Percentiles rank a stretch among this genome's conserved stretches.
phyloP scores from a whole-genome alignment of 64 coral and sea anemone genomes.

The Dendrophyllia cribrosa region DNA sequence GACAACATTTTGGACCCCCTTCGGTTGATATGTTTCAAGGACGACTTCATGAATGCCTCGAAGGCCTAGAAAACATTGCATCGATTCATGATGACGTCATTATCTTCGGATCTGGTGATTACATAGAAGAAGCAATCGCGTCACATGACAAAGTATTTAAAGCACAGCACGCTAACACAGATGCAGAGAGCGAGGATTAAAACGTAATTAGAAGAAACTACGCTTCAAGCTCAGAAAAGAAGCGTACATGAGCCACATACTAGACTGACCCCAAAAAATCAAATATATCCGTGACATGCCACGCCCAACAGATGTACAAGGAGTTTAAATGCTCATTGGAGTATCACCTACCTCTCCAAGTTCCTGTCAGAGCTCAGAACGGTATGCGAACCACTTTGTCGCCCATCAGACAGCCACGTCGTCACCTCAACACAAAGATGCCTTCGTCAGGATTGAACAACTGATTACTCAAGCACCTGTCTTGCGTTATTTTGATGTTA shows the following conservation, averaged over 20 bases:
- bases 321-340: background rate
- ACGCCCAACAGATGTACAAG: background rate
- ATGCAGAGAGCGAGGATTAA: background rate
- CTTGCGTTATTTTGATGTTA: conserved; percentile 40
- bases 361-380: background rate
- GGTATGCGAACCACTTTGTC: background rate
- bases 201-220: conserved; percentile 12
- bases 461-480: conserved; percentile 18
- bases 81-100: conserved; percentile 42
- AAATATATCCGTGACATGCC: background rate
- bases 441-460: conserved; percentile 46
- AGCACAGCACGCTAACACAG: background rate
- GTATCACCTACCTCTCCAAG: conserved; percentile 2
- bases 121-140: background rate
- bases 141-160: background rate
- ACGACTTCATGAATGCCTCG: conserved; percentile 4
- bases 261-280: background rate
- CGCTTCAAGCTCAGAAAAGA: conserved; percentile 4
- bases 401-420: too few relatives aligned
- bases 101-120: background rate
- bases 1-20: conserved; percentile 58
- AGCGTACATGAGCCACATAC: conserved; percentile 17
- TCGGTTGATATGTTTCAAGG: conserved; percentile 22
- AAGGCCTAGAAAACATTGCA: conserved; percentile 16
- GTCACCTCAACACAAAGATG: conserved; percentile 41